phyloP scores from a whole-genome alignment of 2,113 vertebrate genomes.

The Seriola dumerili region DNA sequence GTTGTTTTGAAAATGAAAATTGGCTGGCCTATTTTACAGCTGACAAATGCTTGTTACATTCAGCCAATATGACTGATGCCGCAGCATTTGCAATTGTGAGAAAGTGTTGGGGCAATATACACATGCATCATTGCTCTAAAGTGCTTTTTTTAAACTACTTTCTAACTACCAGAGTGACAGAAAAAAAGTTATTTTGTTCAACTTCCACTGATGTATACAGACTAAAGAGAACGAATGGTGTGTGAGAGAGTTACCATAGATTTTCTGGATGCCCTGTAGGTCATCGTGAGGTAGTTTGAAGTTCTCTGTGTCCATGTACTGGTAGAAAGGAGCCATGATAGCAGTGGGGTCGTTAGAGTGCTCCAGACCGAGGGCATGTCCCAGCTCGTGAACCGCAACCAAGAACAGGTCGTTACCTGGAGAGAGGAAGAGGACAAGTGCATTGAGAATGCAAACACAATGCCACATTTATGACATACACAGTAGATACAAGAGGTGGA shows the following conservation, averaged over 20 bases:
- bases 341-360: constrained; percentile 88
- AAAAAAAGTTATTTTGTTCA: neutral
- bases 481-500: too few species aligned
- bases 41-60: constrained; percentile 63
- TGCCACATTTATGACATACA: neutral
- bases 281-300: constrained; percentile 89
- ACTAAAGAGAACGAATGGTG: neutral
- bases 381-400: constrained; percentile 88
- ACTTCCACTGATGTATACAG: neutral
- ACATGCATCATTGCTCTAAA: neutral
- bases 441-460: neutral
- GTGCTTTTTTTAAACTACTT: neutral
- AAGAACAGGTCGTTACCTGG: constrained; percentile 86
- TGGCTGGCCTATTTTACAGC: constrained; percentile 55
- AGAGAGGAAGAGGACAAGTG: constrained; percentile 15
- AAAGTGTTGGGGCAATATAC: constrained; percentile 11
- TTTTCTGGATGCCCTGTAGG: constrained; percentile 88
- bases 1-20: constrained; percentile 34
- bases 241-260: constrained; percentile 81
- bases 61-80: constrained; percentile 28
- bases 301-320: constrained; percentile 88
- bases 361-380: constrained; percentile 86
- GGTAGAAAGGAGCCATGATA: constrained; percentile 89
- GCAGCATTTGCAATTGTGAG: constrained; percentile 32
- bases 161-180: neutral